Base-by-base conservation (phyloP, 2,113 vertebrate species). In the Bubo scandiacus region DNA sequence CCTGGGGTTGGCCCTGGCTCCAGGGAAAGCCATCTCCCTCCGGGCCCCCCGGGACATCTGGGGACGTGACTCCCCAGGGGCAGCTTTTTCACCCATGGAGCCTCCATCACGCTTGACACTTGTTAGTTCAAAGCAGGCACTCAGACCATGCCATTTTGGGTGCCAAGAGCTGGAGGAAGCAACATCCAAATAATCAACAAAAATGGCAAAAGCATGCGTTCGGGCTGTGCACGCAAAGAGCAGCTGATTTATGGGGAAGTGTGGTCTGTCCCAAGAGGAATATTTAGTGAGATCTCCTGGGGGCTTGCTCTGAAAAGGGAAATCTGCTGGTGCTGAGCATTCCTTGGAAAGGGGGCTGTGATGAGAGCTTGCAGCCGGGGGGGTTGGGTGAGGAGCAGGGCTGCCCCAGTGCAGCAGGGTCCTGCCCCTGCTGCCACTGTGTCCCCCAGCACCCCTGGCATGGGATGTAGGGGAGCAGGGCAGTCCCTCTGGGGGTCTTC, bases 31-130 rank as follows among this genome's bases (percentile, higher is more conserved):
- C 10, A 4, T 45, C 14, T 43, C 40, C 22, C 18, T 15, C 1
- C 1, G 15, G 16, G 18, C 3, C 27, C 23, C 5, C 17, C 1
- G 45, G 77, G 81, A 87, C 70, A 32, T 0, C 0, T 10, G 16
- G 65, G 16, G 59, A 90, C 1, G 6, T 65, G 67, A 63, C n/a
- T 88, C 15, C 27, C 32, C 52, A 12, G 23, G 29, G 26, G 9
- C 0, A 1, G 9, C 29, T 63, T 49, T 57, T 67, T 9, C 66
- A 78, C 51, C 17, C 6, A 0, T 4, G 54, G 84, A 81, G 16
- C 38, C 36, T 74, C 51, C 55, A 23, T 27, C 45, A 2, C 40
- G 79, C 25, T 25, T 66, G 55, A 25, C 40, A 19, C 38, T 75
- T 29, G 16, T 7, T 73, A 4, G 11, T 58, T 51, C 47, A 47